A percentile compares a stretch with the other conserved stretches of the same genome.
These are phyloP conservation scores for Anabacerthia variegaticeps DNA, from an alignment of 2,797 vertebrate genomes.

Conservation along the genomic window DNA sequence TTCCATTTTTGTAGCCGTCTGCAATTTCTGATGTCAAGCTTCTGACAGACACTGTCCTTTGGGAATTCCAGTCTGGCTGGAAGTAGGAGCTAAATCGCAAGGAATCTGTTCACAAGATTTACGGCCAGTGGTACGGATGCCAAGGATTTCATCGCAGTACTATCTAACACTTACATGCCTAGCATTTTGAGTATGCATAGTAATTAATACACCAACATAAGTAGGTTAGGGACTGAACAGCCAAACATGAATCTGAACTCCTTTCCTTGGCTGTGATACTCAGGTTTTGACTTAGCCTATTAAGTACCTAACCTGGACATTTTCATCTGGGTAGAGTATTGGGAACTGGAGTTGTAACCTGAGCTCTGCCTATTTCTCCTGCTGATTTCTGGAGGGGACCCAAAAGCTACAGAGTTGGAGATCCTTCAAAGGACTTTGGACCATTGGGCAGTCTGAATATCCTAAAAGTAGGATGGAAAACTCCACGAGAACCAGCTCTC, in stretches of 20 bases:
- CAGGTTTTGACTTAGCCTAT: not conserved
- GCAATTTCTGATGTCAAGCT: not conserved
- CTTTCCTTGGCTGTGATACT: not conserved
- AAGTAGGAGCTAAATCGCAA: not conserved
- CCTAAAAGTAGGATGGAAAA: constrained; percentile 11
- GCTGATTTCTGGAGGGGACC: not conserved
- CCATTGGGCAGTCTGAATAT: not conserved
- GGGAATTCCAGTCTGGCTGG: constrained; percentile 14
- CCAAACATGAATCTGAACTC: not conserved
- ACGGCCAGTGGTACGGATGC: not conserved
- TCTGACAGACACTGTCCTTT: not conserved
- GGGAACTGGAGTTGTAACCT: not conserved
- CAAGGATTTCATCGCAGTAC: not conserved
- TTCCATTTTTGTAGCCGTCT: not conserved
- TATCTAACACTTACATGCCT: not conserved
- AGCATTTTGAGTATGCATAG: not conserved
- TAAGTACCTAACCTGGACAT: not conserved
- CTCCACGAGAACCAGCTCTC: constrained; percentile 19
- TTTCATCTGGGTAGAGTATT: not conserved
- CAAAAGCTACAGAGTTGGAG: constrained; percentile 8
- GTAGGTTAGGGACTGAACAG: not conserved
- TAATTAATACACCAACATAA: not conserved
- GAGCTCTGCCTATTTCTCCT: not conserved
- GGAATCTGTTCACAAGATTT: not conserved
- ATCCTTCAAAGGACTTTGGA: not conserved